Conservation (phyloP, 2,113 vertebrate genomes). For the Microcebus jonahi region DNA sequence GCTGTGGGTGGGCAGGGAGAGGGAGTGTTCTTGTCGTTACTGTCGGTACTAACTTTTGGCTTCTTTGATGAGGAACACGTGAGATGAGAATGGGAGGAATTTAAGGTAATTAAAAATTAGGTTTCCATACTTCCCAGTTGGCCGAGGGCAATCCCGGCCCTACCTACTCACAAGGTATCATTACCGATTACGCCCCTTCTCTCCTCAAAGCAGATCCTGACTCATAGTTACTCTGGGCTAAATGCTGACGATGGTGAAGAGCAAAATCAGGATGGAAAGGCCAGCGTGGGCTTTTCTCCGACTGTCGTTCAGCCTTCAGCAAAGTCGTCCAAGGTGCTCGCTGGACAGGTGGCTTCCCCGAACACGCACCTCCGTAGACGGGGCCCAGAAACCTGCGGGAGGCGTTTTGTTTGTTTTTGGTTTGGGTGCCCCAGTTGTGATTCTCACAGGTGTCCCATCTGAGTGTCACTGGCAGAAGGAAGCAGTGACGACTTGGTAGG, state of each 20-base stretch:
- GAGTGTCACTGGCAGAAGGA: neutral
- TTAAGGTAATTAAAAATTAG: neutral
- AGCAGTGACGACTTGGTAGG: fast-evolving
- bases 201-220: neutral
- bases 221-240: neutral
- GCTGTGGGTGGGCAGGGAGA: neutral
- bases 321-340: neutral
- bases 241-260: neutral
- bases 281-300: neutral
- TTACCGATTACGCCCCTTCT: neutral
- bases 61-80: neutral
- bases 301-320: neutral
- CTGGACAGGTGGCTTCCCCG: neutral
- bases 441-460: neutral
- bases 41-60: neutral
- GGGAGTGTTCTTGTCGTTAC: neutral
- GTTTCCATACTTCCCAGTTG: neutral
- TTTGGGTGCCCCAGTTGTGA: neutral
- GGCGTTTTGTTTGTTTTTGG: neutral
- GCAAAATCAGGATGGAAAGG: neutral
- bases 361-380: neutral
- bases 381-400: neutral
- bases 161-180: neutral
- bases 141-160: neutral
- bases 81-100: conserved; percentile 22